Conservation (phyloP, 2,888 invertebrate species). For the Rhagonycha fulva region DNA sequence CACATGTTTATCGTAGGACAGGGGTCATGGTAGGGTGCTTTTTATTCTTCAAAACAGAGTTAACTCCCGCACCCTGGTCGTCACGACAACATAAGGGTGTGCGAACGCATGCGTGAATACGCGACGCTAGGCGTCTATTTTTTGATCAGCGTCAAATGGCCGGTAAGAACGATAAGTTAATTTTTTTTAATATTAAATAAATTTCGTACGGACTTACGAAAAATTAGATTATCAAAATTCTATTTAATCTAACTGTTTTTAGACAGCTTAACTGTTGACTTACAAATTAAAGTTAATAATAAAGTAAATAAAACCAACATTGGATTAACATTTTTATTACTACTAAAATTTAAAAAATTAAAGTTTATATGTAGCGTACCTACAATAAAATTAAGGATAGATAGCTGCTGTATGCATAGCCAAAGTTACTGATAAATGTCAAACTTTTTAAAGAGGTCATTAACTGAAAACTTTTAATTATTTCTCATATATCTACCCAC, state of each 20-base stretch:
- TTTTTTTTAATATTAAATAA: neutral
- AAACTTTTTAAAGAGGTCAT: neutral
- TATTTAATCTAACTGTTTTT: too few relatives aligned
- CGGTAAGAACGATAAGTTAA: slow-evolving; percentile 25
- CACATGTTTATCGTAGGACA: slow-evolving; percentile 33
- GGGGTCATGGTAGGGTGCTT: slow-evolving; percentile 38
- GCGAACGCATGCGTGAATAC: slow-evolving; percentile 36
- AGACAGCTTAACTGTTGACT: neutral
- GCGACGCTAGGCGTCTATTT: slow-evolving; percentile 33
- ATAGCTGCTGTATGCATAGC: too few relatives aligned
- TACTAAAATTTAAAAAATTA: neutral
- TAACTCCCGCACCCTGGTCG: slow-evolving; percentile 39
- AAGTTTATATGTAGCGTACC: neutral
- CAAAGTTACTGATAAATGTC: neutral
- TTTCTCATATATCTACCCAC: neutral
- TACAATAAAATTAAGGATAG: neutral
- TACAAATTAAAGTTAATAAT: neutral
- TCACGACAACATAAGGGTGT: slow-evolving; percentile 41
- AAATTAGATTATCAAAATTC: too few relatives aligned
- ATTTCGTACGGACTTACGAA: neutral
- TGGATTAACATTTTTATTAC: neutral
- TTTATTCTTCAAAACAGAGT: slow-evolving; percentile 31
- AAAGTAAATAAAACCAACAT: neutral
- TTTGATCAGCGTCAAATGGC: slow-evolving; percentile 38
- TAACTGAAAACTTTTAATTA: neutral